These are phyloP conservation scores for Colossoma macropomum DNA, from an alignment of 2,113 vertebrate species.

Conservation along the genomic window DNA sequence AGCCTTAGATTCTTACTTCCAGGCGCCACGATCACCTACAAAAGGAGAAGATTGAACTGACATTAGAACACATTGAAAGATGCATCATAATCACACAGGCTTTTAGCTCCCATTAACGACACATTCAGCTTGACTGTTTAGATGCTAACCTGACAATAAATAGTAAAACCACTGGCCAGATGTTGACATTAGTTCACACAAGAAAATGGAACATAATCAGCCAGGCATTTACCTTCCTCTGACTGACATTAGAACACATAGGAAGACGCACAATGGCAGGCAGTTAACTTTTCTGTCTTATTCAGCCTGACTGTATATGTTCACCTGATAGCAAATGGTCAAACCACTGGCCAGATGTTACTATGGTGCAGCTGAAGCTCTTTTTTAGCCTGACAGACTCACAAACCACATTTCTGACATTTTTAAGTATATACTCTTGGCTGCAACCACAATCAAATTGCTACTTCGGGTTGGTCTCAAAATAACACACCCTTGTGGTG, in stretches of 20 bases:
- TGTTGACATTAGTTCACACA: slow-evolving; percentile 24
- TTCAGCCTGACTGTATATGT: slow-evolving; percentile 28
- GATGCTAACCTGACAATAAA: slow-evolving; percentile 28
- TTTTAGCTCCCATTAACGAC: neutral
- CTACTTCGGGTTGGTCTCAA: slow-evolving; percentile 66
- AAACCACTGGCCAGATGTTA: slow-evolving; percentile 52
- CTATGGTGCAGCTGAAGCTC: slow-evolving; percentile 38
- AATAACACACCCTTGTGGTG: slow-evolving; percentile 67
- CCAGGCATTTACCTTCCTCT: neutral
- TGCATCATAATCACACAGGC: slow-evolving; percentile 11
- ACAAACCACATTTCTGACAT: slow-evolving; percentile 68
- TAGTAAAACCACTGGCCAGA: slow-evolving; percentile 21
- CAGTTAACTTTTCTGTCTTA: neutral
- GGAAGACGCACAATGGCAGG: slow-evolving; percentile 8
- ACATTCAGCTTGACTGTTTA: slow-evolving; percentile 15
- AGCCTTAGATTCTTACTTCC: slow-evolving; percentile 33
- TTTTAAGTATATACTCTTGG: slow-evolving; percentile 65
- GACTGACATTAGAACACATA: slow-evolving; percentile 15
- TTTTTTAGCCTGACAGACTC: slow-evolving; percentile 37
- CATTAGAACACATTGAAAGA: slow-evolving; percentile 31
- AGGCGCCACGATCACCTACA: slow-evolving; percentile 55
- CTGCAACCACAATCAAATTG: slow-evolving; percentile 70
- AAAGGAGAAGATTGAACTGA: slow-evolving; percentile 42
- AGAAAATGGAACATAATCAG: slow-evolving; percentile 16
- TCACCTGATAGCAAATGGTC: slow-evolving; percentile 2